phyloP scores from a whole-genome alignment of 2,888 invertebrate genomes.

The Agonopterix heracliana region DNA sequence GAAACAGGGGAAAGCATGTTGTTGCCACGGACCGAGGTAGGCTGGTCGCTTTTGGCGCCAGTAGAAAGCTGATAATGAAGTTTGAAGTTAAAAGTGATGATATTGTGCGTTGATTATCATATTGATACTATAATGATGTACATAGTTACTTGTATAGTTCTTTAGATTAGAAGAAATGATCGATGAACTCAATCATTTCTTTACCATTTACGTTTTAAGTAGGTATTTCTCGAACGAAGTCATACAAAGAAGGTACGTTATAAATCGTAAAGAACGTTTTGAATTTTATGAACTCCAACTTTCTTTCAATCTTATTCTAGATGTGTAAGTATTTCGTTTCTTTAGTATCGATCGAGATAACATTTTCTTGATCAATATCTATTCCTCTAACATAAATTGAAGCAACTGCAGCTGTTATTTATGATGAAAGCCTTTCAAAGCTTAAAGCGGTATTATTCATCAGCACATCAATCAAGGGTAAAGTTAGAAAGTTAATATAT shows the following conservation, averaged over 20 bases:
- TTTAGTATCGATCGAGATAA: background rate
- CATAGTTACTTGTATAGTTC: background rate
- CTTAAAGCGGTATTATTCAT: background rate
- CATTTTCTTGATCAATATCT: background rate
- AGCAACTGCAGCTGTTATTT: background rate
- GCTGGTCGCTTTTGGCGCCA: constrained; percentile 10
- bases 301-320: too few species aligned
- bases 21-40: constrained; percentile 9
- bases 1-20: constrained; percentile 10
- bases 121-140: background rate
- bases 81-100: background rate
- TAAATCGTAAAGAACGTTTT: too few species aligned
- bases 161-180: too few species aligned
- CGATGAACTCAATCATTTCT: background rate
- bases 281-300: too few species aligned
- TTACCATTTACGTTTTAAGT: too few species aligned
- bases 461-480: background rate
- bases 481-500: constrained; percentile 4
- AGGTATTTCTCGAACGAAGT: too few species aligned
- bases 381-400: too few species aligned
- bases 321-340: too few species aligned
- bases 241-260: too few species aligned
- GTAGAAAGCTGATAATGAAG: constrained; percentile 20
- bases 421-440: background rate
- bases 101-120: background rate